Base-by-base conservation (phyloP, 1,140 invertebrate genomes). In the Euglossa dilemma region DNA sequence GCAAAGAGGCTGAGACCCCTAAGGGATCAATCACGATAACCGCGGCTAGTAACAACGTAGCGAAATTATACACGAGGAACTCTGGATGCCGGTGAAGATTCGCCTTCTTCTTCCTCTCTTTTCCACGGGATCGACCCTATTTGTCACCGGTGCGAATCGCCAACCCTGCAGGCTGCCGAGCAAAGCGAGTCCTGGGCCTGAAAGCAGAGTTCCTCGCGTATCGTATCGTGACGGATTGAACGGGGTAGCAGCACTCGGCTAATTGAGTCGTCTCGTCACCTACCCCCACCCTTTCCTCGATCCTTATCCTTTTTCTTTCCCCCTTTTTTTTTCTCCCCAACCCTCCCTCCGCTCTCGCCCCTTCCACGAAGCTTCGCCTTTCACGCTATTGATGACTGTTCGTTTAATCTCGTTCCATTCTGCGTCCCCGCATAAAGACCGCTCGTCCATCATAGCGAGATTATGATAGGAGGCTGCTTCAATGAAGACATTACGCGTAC, bases 401-500 rank as follows among this genome's bases (percentile, higher is more conserved):
- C 87, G 88, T 88, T 92, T 91, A 91, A 91, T 92, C 91, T 90
- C 86, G 86, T 80, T 91, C 81, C 85, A 86, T 92, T 91, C 87
- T 87, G 75, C 84, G 85, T 90, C 81, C 87, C 86, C 86, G 90
- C 89, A 92, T 92, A 92, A 92, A 92, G 89, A 91, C 85, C 85
- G 89, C 90, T 92, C 93, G 91, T 93, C 91, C 89, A 93, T 93
- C 93, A 93, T 84, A 87, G 72, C 80, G 83, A 92, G 91, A 93
- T 93, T 93, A 93, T 92, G 92, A 93, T 93, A 93, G 89, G 88
- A 91, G 88, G 87, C 59, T 82, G 73, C 80, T 83, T 91, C 89
- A 92, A 93, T 92, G 91, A 93, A 93, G 92, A 93, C 91, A 93
- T 92, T 92, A 92, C 90, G 88, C 85, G 85, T 88, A 87, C 88